Evolutionary conservation across 2,113 vertebrate species (phyloP), one percentile per base, ranked within the genome.

Genomic region (Delphinus delphis): DNA sequence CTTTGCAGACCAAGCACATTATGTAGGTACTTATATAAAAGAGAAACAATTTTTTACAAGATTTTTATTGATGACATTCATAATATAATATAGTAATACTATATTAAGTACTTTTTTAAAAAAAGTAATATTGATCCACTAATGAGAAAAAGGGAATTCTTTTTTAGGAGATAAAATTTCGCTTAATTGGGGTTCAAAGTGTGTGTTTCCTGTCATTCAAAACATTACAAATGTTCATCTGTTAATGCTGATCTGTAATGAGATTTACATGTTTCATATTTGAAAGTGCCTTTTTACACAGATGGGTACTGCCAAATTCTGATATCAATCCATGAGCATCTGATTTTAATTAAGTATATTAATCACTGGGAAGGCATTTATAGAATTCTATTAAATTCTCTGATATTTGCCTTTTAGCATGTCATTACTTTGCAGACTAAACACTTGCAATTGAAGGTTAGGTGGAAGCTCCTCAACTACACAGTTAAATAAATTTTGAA

Each of bases 181-280:
- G 31, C 87, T 77, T 77, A 89, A 65, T 21, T 50, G 9, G 71
- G 38, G 41, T n/a, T 89, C 58, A 65, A 63, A 89, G 31, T 89
- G 50, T 9, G 9, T 26, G 41, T 50, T 89, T 89, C 71, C 58
- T 63, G 62, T 36, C 20, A 74, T 60, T 60, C 55, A 50, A 89
- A 89, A 89, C 87, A 63, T 76, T 63, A 44, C 71, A 89, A 63
- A 89, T 89, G 58, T 76, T 36, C 87, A 77, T 89, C 58, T 63
- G 71, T 63, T 89, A 89, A 89, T 63, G 58, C 31, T 77, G 31
- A 50, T 77, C 31, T 77, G 31, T 76, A 89, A 77, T 77, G 41
- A 89, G 31, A 77, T 65, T 89, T 63, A 47, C 31, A 36, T 63
- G 63, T 50, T 89, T 89, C 58, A 65, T 50, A 26, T 89, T 50